Base-by-base conservation (phyloP, 1,140 invertebrate genomes). In the Drosophila sturtevanti region DNA sequence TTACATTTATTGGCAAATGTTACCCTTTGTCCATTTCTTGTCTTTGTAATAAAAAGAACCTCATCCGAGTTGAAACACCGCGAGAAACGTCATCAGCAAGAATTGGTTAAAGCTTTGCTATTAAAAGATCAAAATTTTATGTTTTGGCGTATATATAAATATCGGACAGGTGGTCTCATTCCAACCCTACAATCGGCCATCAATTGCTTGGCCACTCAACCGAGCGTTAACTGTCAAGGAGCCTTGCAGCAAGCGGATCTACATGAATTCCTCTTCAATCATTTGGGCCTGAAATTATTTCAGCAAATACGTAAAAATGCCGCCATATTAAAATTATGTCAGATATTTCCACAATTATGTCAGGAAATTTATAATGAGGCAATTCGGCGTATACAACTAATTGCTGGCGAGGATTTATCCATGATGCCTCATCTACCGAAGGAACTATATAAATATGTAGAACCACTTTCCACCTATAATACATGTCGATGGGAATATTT, bases 361-460 rank as follows among this genome's bases (percentile, higher is more conserved):
- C 93, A 94, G 16, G 85, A 93, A 27, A 89, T 95, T 31, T 95
- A 95, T 70, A 96, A 96, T 81, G 93, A 94, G 75, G 94, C 94
- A 35, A 93, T 96, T 2, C 91, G 92, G 55, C 94, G 94, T 72
- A 79, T 96, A 16, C 93, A 92, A n/a, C 81, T 93, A 22, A 93
- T 96, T 41, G 89, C 94, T 14, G 92, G 94, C 16, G 93, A 95
- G 91, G 92, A 94, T 11, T 81, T 93, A 37, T 84, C 81, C 0
- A 78, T 92, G 27, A 92, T 92, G 44, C 92, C 92, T 0, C 90
- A 92, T 69, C 94, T 95, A 70, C 92, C 94, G 0, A 71, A 91
- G 0, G 93, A 94, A 35, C 92, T 95, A 31, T 92, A 91, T 16
- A 72, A 87, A 12, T 93, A 93, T 71, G 79, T 94, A 51, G 80